phyloP scores from a whole-genome alignment of 2,888 invertebrate genomes.

The Tetranychus truncatus region DNA sequence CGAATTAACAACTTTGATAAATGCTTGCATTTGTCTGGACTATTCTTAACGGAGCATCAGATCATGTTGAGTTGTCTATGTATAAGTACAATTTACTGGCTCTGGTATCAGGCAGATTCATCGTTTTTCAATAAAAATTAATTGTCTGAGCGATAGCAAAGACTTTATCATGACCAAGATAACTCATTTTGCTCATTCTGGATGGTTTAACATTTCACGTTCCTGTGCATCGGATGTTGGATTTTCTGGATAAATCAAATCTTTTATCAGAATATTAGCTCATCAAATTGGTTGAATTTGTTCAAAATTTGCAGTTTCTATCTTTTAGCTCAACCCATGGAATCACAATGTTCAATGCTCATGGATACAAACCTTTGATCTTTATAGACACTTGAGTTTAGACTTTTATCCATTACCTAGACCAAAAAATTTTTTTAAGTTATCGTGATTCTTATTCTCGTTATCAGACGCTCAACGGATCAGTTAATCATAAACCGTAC shows the following conservation, averaged over 20 bases:
- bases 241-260: not conserved
- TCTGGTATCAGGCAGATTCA: not conserved
- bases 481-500: not conserved
- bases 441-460: not conserved
- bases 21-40: not conserved
- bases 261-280: not conserved
- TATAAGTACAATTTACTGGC: not conserved
- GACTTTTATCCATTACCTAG: not conserved
- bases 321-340: not conserved
- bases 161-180: slow-evolving; percentile 1
- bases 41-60: not conserved
- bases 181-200: not conserved
- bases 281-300: not conserved
- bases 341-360: not conserved
- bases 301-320: not conserved
- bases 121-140: not conserved
- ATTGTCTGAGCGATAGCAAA: not conserved
- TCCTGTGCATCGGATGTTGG: not conserved
- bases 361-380: not conserved
- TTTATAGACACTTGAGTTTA: not conserved
- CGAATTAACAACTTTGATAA: not conserved
- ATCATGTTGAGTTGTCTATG: not conserved
- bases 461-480: not conserved
- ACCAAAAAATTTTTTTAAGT: not conserved
- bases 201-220: not conserved